phyloP scores from a whole-genome alignment of 30 jellyfish, hydroid and myxozoan species.

The Turritopsis rubra region DNA sequence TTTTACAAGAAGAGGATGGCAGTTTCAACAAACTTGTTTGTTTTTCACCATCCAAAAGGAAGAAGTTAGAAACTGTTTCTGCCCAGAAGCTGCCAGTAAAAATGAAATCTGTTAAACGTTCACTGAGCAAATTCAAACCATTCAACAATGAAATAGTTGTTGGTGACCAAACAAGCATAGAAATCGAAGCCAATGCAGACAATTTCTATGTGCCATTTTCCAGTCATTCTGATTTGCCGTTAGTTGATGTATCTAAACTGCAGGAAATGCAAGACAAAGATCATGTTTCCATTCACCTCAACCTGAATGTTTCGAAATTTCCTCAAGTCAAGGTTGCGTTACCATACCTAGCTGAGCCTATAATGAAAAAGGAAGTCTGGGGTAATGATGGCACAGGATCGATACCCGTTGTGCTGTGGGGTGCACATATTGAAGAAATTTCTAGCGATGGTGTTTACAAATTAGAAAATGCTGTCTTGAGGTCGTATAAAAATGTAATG shows the following conservation, averaged over 20 bases:
- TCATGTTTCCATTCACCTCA: background rate
- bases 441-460: background rate
- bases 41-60: no score
- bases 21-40: no score
- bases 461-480: background rate
- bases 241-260: background rate
- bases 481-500: no score
- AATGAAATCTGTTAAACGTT: no score
- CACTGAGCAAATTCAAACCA: background rate
- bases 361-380: background rate
- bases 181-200: no score
- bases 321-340: background rate
- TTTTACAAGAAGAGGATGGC: no score
- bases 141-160: background rate
- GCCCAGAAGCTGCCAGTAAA: no score
- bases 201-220: background rate
- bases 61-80: no score
- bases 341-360: background rate
- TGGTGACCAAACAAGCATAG: background rate
- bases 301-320: background rate
- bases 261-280: background rate
- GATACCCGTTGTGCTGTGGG: background rate
- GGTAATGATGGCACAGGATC: background rate
- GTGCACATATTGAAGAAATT: background rate
- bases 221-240: background rate